Base-by-base conservation (phyloP, 2,888 invertebrate genomes). In the Polyploca ridens region DNA sequence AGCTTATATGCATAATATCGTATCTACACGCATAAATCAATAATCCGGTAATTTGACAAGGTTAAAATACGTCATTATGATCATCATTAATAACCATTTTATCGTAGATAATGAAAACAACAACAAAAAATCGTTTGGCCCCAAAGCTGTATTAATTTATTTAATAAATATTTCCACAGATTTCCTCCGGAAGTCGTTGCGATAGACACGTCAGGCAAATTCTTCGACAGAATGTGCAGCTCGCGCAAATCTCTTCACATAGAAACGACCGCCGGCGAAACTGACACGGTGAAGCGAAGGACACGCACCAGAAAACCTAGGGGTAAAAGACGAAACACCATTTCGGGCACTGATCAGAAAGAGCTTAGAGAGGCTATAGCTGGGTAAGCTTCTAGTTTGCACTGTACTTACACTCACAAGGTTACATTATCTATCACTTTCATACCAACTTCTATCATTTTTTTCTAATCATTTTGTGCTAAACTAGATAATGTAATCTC, bases 321-420 rank as follows among this genome's bases (percentile, higher is more conserved):
- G 77, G 97, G 96, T 90, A 97, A 97, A 94, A 95, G 98, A 94
- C 95, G 98, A 88, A 98, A 98, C 92, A 98, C 98, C 82, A 96
- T 98, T 87, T 97, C 98, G 80, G 98, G 98, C 89, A 98, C 97
- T 82, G 98, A 98, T 95, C 97, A 97, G 87, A 97, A 97, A 94
- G 98, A 98, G 95, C 97, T 98, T 90, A 96, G 96, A 90, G 96
- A 97, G 91, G 97, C 97, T 84, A 95, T 97, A 83, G 96, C 96
- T 93, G 97, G 97, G 97, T 97, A 95, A 95, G 97, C 96, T 90
- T 94, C 79, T 91, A 90, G 91, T 84, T 77, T 91, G 92, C 92
- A 94, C 93, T 83, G 83, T 86, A 87, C 83, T 79, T 81, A 79
- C 83, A 86, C 86, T 82, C 81, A 80, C 83, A 77, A 84, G 91